Evolutionary conservation across 1,140 invertebrate species (phyloP).

Genomic region (Chionoecetes opilio): DNA sequence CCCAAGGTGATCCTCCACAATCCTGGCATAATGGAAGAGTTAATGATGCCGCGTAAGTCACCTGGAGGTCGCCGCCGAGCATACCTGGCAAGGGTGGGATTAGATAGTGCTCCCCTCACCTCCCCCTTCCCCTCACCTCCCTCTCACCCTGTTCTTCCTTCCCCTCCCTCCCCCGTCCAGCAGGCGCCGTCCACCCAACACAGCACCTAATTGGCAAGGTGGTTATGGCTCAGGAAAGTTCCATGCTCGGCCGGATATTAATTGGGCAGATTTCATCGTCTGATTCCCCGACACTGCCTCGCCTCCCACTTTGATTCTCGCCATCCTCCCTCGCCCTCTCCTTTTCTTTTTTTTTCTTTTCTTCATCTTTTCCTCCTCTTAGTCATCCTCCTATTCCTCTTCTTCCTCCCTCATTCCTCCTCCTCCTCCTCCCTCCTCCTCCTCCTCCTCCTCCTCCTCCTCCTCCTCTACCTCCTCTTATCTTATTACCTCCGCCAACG

Average conservation of each 20-base stretch:
- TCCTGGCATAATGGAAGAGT: conserved; percentile 35
- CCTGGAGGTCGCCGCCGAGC: not conserved
- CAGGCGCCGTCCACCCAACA: not conserved
- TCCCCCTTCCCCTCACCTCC: too few relatives aligned
- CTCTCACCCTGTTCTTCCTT: too few relatives aligned
- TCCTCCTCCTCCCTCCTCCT: too few relatives aligned
- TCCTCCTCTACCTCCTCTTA: too few relatives aligned
- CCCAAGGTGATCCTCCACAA: conserved; percentile 16
- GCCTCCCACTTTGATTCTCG: not conserved
- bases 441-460: too few relatives aligned
- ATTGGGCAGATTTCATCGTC: conserved; percentile 41
- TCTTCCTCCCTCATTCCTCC: not conserved
- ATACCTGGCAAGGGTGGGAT: not conserved
- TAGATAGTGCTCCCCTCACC: conserved; percentile 24
- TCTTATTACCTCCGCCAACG: too few relatives aligned
- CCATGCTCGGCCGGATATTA: conserved; percentile 41
- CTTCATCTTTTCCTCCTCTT: too few relatives aligned
- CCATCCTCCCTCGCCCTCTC: not conserved
- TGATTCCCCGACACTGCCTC: not conserved
- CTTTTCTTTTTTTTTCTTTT: too few relatives aligned
- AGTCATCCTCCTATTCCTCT: too few relatives aligned
- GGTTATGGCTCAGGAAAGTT: conserved; percentile 50
- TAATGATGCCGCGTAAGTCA: conserved; percentile 42
- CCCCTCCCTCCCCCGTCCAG: not conserved
- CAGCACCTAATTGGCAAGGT: conserved; percentile 41